Percentiles rank a stretch among this genome's conserved stretches.
phyloP scores from a whole-genome alignment of 2,888 invertebrate species.

The Ormia ochracea region DNA sequence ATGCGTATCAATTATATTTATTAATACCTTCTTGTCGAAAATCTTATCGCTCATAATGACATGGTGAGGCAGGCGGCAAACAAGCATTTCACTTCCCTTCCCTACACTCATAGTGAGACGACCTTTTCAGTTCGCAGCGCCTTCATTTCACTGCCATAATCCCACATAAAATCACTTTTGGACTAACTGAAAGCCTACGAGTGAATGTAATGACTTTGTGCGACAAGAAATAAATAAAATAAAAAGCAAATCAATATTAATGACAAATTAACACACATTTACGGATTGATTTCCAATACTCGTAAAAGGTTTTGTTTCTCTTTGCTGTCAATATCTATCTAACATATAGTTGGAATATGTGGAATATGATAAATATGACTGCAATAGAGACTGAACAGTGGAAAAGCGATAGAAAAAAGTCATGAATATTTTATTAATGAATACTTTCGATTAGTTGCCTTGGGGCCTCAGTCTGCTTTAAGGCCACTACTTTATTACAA shows the following conservation, averaged over 20 bases:
- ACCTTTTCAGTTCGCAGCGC: not conserved
- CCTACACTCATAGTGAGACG: conserved; percentile 3
- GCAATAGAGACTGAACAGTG: not conserved
- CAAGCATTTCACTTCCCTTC: conserved; percentile 18
- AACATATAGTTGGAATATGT: too few relatives aligned
- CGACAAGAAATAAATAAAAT: not conserved
- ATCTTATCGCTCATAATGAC: conserved; percentile 21
- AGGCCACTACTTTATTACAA: not conserved
- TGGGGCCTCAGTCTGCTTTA: too few relatives aligned
- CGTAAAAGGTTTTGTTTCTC: not conserved
- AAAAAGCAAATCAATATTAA: not conserved
- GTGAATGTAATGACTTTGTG: not conserved
- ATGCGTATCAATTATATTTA: conserved; percentile 32
- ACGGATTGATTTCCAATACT: conserved; percentile 33
- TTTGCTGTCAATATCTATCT: not conserved
- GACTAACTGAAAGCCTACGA: not conserved
- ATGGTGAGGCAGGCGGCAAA: not conserved
- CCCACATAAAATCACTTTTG: conserved; percentile 23
- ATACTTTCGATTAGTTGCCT: not conserved
- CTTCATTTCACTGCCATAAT: conserved; percentile 27
- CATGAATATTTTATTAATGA: not conserved
- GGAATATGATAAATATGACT: not conserved
- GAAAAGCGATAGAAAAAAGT: not conserved
- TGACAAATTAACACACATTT: conserved; percentile 44
- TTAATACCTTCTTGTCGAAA: conserved; percentile 15